phyloP scores from a whole-genome alignment of 2,113 vertebrate species.

The Monopterus albus region DNA sequence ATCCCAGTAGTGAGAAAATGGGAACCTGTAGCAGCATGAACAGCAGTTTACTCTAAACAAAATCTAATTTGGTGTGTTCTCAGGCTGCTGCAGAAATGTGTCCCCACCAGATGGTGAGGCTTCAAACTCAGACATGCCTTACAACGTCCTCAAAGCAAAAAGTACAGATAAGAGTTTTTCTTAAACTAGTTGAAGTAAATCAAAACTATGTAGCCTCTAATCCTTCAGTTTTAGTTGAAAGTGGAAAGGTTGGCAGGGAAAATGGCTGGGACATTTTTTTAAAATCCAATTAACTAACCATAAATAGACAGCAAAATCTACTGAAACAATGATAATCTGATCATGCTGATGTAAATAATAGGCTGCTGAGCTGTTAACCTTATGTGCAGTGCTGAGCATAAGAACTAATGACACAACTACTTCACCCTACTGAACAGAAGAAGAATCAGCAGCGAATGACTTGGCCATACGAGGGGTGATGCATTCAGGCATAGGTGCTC shows the following conservation, averaged over 20 bases:
- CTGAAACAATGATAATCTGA: too few relatives aligned
- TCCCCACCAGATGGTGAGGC: constrained; percentile 61
- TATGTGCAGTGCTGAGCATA: too few relatives aligned
- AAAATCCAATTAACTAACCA: too few relatives aligned
- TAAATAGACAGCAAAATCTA: too few relatives aligned
- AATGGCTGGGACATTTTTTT: neutral
- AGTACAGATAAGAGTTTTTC: constrained; percentile 8
- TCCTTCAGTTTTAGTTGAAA: neutral
- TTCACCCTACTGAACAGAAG: too few relatives aligned
- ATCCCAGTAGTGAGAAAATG: constrained; percentile 49
- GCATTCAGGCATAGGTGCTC: too few relatives aligned
- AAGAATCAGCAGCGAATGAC: too few relatives aligned
- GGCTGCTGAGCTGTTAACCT: too few relatives aligned
- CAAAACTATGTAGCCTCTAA: neutral
- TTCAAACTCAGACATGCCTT: constrained; percentile 41
- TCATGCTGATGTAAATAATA: too few relatives aligned
- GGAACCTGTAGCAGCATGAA: constrained; percentile 40
- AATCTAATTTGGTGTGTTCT: constrained; percentile 57
- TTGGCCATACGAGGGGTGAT: too few relatives aligned
- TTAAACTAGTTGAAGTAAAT: constrained; percentile 13
- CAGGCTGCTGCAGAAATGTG: constrained; percentile 58
- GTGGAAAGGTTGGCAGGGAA: neutral
- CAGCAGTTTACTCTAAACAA: constrained; percentile 48
- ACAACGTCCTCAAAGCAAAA: constrained; percentile 36
- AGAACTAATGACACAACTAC: too few relatives aligned